phyloP scores from a whole-genome alignment of 1,140 invertebrate genomes.

The Epicauta chinensis region DNA sequence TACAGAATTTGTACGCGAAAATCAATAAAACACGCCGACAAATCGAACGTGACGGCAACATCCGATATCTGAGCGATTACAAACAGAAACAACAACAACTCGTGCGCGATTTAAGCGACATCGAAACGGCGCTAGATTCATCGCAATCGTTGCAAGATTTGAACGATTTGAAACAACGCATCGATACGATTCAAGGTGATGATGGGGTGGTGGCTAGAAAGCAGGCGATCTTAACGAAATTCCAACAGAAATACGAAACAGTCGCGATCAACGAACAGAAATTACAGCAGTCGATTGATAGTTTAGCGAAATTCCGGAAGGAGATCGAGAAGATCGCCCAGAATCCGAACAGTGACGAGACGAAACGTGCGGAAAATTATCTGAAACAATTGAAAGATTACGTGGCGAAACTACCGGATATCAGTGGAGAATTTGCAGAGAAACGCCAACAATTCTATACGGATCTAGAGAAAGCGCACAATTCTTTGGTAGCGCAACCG shows the following conservation, averaged over 20 bases:
- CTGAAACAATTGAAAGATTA: neutral
- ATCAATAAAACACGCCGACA: constrained; percentile 18
- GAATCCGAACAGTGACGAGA: neutral
- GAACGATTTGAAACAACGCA: no score
- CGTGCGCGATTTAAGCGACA: constrained; percentile 19
- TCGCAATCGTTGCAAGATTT: neutral
- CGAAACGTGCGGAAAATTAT: constrained; percentile 1
- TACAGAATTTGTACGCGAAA: constrained; percentile 14
- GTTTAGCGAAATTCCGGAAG: neutral
- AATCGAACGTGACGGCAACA: constrained; percentile 7
- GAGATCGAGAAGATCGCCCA: no score
- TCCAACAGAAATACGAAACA: constrained; percentile 10
- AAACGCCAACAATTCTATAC: neutral
- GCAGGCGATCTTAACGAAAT: constrained; percentile 12
- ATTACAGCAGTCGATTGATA: neutral
- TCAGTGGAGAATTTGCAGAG: neutral
- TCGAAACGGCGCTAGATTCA: constrained; percentile 12
- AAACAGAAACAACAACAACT: constrained; percentile 13
- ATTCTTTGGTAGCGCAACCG: no score
- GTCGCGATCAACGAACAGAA: neutral
- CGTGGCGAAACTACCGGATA: neutral
- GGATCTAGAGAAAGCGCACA: no score
- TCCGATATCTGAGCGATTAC: constrained; percentile 8
- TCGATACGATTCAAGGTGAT: no score
- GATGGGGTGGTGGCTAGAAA: neutral